Base-by-base conservation (phyloP, 1,140 invertebrate genomes). In the Ladona fulva region DNA sequence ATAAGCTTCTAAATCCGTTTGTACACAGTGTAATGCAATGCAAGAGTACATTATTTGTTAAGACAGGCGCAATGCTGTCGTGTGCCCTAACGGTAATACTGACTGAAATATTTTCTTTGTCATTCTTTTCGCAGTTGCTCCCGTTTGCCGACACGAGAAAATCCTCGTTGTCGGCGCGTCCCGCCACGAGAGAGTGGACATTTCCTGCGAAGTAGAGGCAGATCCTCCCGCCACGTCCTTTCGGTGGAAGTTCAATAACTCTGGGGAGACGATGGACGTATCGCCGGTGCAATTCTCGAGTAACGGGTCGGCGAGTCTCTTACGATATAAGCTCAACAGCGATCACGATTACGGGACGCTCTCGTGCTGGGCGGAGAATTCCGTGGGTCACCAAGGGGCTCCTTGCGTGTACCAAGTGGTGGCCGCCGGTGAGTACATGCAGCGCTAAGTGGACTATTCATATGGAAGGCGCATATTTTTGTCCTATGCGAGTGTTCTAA, bases 171-270 rank as follows among this genome's bases (percentile, higher is more conserved):
- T 95, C 77, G 94, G 94, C 8, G 94, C 94, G 77, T 95, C 93
- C 42, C 87, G 92, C 44, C 91, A 92, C 77, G 95, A 96, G 86
- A 90, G 90, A 24, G 88, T 95, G 74, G 91, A 95, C 83, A 93
- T 96, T 80, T 88, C 90, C 22, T 97, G 95, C 85, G 91, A 92
- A 84, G 92, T 96, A 79, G 93, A 95, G 83, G 93, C 94, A 0
- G 94, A 95, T 88, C 94, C 95, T 0, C 92, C 92, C 16, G 94
- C 93, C 22, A 88, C 89, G 80, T 91, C 89, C 81, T 96, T 96
- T 87, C 90, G 92, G 80, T 96, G 94, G 94, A 94, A 94, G 86
- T 95, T 95, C 86, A 95, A 95, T 87, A 95, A 95, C 86, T 94
- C 93, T 22, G 91, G 91, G 14, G 92, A 95, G 85, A 94, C 92